Percentiles rank a stretch among this genome's conserved stretches.
These are phyloP conservation scores for Scylla paramamosain DNA, from an alignment of 1,140 invertebrate species.

Conservation along the genomic window DNA sequence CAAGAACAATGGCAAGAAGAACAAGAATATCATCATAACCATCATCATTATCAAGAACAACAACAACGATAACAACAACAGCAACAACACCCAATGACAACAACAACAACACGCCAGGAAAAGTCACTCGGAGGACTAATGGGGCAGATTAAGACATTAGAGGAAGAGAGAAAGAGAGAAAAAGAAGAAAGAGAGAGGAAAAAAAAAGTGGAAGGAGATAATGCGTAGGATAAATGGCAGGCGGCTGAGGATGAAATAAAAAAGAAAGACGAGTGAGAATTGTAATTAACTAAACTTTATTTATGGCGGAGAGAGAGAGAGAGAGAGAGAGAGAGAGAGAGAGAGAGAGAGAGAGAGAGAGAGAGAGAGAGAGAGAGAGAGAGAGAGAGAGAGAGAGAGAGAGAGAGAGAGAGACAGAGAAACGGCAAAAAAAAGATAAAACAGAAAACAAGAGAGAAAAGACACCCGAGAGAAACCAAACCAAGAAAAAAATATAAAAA, in stretches of 20 bases:
- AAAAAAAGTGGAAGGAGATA: not conserved
- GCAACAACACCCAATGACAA: not conserved
- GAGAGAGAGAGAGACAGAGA: conserved; percentile 25
- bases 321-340: conserved; percentile 41
- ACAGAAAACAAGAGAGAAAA: not conserved
- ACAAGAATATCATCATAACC: not conserved
- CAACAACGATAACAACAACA: not conserved
- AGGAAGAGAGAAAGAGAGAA: not conserved
- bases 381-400: conserved; percentile 27
- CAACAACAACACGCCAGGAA: not conserved
- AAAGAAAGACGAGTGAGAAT: not conserved
- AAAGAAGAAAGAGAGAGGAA: not conserved
- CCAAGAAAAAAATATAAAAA: not conserved
- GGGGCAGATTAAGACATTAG: not conserved
- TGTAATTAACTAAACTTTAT: too few relatives aligned
- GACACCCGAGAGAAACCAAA: not conserved
- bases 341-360: conserved; percentile 39
- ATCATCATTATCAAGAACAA: not conserved
- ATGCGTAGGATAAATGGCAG: not conserved
- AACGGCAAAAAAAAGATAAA: not conserved
- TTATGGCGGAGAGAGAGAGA: not conserved
- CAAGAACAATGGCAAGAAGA: not conserved
- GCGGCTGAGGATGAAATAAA: not conserved
- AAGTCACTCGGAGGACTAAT: not conserved
- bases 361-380: conserved; percentile 4